Percentiles rank a stretch among this genome's conserved stretches.
Evolutionary conservation across 2,797 vertebrate species (phyloP).

Genomic region (Urophycis tenuis): DNA sequence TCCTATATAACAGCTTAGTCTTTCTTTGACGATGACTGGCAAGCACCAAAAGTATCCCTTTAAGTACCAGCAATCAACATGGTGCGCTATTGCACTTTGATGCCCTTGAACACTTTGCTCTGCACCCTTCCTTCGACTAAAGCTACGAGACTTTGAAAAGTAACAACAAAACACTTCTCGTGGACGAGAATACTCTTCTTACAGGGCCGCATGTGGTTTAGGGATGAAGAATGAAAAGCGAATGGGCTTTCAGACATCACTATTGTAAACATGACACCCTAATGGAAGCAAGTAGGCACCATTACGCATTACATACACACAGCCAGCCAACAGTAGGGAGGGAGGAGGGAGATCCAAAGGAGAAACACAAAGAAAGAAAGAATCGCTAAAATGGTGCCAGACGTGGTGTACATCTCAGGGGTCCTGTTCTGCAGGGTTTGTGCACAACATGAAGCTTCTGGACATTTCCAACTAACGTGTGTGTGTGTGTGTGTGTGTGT

Average conservation of each 20-base stretch:
- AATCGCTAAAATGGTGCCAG: not conserved
- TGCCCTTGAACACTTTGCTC: not conserved
- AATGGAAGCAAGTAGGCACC: not conserved
- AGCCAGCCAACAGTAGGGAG: not conserved
- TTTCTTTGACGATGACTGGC: not conserved
- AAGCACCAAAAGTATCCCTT: not conserved
- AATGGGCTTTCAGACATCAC: not conserved
- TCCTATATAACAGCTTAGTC: not conserved
- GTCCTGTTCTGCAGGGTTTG: not conserved
- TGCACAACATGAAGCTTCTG: not conserved
- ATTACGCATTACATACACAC: not conserved
- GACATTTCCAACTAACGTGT: not conserved
- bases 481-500: constrained; percentile 10
- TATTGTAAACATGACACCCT: not conserved
- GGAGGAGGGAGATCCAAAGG: not conserved
- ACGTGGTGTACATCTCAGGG: not conserved
- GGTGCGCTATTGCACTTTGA: not conserved
- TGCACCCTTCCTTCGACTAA: not conserved
- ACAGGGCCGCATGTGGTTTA: not conserved
- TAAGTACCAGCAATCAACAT: not conserved
- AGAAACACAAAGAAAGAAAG: not conserved
- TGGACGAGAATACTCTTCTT: not conserved
- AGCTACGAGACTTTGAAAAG: not conserved
- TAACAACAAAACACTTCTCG: not conserved
- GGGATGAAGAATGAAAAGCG: not conserved